A percentile compares a stretch with the other conserved stretches of the same genome.
These are phyloP conservation scores for Meloidogyne exigua DNA, from an alignment of 1,140 invertebrate genomes.

Conservation along the genomic window DNA sequence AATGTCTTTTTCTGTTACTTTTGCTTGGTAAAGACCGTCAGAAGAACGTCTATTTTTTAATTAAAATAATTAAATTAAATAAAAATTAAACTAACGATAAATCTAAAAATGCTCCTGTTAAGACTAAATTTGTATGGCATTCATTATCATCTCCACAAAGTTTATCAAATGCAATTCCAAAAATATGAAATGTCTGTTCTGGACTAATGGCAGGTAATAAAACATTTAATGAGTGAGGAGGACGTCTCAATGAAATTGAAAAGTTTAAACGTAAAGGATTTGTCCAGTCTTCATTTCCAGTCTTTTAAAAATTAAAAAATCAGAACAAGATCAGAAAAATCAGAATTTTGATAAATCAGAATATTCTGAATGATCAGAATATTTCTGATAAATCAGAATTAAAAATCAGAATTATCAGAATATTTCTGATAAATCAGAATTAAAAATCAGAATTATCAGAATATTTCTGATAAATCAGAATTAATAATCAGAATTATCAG, in stretches of 20 bases:
- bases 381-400: not conserved
- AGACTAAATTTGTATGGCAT: constrained; percentile 47
- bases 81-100: constrained; percentile 48
- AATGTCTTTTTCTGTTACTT: constrained; percentile 52
- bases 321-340: no score
- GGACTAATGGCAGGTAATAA: constrained; percentile 26
- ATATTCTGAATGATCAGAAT: not conserved
- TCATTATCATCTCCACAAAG: constrained; percentile 55
- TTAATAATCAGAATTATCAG: not conserved
- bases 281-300: constrained; percentile 53
- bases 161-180: constrained; percentile 48
- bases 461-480: not conserved
- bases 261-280: constrained; percentile 60
- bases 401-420: not conserved
- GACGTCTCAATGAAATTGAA: constrained; percentile 40
- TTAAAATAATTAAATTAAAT: not conserved
- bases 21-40: constrained; percentile 41
- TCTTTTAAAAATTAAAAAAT: constrained; percentile 27
- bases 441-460: no score
- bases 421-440: not conserved
- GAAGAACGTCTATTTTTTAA: not conserved
- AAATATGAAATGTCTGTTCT: constrained; percentile 32
- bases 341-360: not conserved
- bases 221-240: not conserved
- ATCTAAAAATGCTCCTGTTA: constrained; percentile 41